Conservation (phyloP, 2,113 vertebrate species). For the Muntiacus reevesi region DNA sequence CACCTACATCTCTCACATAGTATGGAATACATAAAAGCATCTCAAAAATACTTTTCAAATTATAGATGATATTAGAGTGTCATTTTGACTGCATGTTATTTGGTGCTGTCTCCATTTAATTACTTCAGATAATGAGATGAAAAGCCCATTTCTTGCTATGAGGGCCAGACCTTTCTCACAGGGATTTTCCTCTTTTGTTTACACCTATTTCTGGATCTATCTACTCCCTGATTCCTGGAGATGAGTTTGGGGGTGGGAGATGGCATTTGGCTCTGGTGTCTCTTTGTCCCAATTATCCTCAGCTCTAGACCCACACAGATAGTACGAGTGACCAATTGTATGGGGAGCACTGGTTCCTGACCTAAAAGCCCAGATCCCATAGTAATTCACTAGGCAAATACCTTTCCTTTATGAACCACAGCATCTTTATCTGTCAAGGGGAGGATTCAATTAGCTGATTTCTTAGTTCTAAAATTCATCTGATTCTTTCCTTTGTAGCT, state of each 20-base stretch:
- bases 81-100: neutral
- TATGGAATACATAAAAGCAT: conserved; percentile 9
- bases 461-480: conserved; percentile 34
- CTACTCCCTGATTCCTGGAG: neutral
- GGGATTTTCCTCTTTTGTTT: neutral
- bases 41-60: neutral
- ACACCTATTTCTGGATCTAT: neutral
- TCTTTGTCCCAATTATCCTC: neutral
- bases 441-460: conserved; percentile 23
- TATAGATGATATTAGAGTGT: neutral
- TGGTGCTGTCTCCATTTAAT: conserved; percentile 35
- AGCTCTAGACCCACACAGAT: neutral
- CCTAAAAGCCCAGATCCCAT: neutral
- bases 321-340: neutral
- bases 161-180: neutral
- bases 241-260: neutral
- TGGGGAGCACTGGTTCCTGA: neutral
- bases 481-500: conserved; percentile 17
- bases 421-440: conserved; percentile 30
- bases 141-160: neutral
- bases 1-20: neutral
- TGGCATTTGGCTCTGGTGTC: neutral
- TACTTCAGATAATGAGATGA: conserved; percentile 13
- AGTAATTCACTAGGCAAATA: conserved; percentile 32
- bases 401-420: neutral